Evolutionary conservation across 2,113 vertebrate genomes (phyloP), one percentile per base, ranked within the genome.

Genomic region (Toxotes jaculatrix): DNA sequence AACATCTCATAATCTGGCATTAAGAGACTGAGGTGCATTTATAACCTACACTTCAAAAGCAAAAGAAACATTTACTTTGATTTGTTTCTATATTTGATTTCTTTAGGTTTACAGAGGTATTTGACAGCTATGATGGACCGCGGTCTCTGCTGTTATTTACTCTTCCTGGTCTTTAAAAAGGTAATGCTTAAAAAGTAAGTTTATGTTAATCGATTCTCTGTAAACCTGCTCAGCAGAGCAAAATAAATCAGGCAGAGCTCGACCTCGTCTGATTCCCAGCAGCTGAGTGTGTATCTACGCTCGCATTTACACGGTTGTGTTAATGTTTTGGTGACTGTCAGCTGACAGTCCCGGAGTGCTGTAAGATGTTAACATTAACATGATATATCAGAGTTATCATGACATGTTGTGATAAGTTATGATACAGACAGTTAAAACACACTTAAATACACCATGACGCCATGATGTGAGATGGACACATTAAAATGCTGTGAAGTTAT

Each of bases 401-500:
- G 42, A 76, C 63, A 36, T 55, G 36, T 42, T 2, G 66, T 17
- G 31, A 65, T 8, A 42, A 49, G 38, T 43, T 2, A 70, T 21
- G 31, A 65, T 13, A 86, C 64, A 71, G 49, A 79, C 17, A 60
- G 3, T 14, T 10, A n/a, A 59, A 13, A 67, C 68, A 62, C 34
- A 14, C 34, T 67, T 55, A 62, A 80, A 78, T 70, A 85, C 86
- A 83, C 42, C 80, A 88, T 84, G 88, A 83, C 21, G 8, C 10
- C 56, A 69, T 84, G 77, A 82, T 77, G 84, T 77, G 85, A 79
- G 76, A 43, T 40, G 69, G 57, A 87, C 38, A 88, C 70, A 78
- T 56, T 43, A 12, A 65, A 67, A 75, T 9, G 66, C 62, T 72
- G 69, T 80, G 83, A 77, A 68, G 73, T 71, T 79, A 67, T 70